phyloP scores from a whole-genome alignment of 2,888 invertebrate genomes.

The Clitarchus hookeri region DNA sequence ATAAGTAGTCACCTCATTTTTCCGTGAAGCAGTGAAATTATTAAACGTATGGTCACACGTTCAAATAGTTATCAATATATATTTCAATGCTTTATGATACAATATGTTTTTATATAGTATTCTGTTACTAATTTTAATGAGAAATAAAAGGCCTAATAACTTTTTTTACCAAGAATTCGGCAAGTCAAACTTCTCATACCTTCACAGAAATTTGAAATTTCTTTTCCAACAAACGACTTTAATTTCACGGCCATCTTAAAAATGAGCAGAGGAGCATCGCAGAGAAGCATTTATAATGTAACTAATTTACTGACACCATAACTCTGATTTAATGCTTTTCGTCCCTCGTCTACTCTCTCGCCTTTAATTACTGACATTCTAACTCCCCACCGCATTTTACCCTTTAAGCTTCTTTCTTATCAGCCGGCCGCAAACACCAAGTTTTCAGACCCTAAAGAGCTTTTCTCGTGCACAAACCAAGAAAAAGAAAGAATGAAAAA shows the following conservation, averaged over 20 bases:
- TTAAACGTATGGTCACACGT: too few relatives aligned
- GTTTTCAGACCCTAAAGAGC: neutral
- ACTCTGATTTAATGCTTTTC: slow-evolving; percentile 14
- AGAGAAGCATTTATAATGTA: slow-evolving; percentile 7
- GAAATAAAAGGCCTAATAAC: too few relatives aligned
- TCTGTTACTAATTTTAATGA: too few relatives aligned
- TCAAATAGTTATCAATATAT: too few relatives aligned
- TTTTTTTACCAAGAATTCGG: too few relatives aligned
- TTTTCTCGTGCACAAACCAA: neutral
- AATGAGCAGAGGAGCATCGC: neutral
- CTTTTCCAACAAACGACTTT: slow-evolving; percentile 8
- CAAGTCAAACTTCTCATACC: too few relatives aligned
- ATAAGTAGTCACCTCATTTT: too few relatives aligned
- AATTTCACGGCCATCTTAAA: neutral
- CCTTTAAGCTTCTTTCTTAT: slow-evolving; percentile 5
- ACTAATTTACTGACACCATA: slow-evolving; percentile 2
- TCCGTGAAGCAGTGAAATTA: too few relatives aligned
- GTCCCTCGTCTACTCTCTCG: neutral
- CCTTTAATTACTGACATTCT: slow-evolving; percentile 14
- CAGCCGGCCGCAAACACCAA: slow-evolving; percentile 8
- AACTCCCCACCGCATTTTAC: neutral
- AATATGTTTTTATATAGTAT: too few relatives aligned
- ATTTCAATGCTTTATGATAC: too few relatives aligned
- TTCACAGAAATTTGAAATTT: neutral
- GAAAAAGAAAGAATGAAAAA: neutral